Base-by-base conservation (phyloP, 2,113 vertebrate genomes). In the Marcusenius ussheri region DNA sequence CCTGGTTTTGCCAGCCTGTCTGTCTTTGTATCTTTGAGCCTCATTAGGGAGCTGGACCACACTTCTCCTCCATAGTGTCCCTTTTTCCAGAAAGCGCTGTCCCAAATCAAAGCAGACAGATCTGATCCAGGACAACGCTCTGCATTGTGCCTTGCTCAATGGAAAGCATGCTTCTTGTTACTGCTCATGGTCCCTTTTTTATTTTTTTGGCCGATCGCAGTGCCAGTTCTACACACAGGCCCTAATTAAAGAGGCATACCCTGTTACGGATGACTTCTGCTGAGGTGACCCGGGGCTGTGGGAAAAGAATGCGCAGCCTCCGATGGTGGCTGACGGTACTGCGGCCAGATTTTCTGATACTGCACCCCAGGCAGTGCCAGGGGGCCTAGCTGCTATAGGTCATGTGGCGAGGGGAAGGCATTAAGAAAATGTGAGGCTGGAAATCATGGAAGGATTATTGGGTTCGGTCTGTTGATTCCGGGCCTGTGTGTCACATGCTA, bases 241-340 rank as follows among this genome's bases (percentile, higher is more conserved):
- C 90, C 89, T 94, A 94, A 95, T 95, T 95, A 95, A 94, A 49
- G 92, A 94, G 93, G 94, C 94, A 83, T 91, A 94, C 95, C 95
- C 95, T 94, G 94, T 92, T 92, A 95, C 92, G 94, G 95, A 90
- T 93, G 92, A 94, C 94, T 95, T 94, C 94, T 94, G 93, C 92
- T 89, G 89, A 92, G 39, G 90, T 91, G 86, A 51, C 92, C 35
- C 39, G 31, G 3, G 93, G 93, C 91, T 94, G 95, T 95, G 95
- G 95, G 94, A 95, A 95, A 94, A 89, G 92, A 91, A 92, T 91
- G 66, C 87, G 86, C 47, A 46, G 47, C 27, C 39, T 17, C 83
- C 35, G 10, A 27, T 35, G 21, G 47, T 62, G 83, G 89, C 53
- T 51, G 70, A 46, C 1, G 35, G 62, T 49, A n/a, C 31, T n/a